phyloP scores from a whole-genome alignment of 2,888 invertebrate species.

The Pseudococcus longispinus region DNA sequence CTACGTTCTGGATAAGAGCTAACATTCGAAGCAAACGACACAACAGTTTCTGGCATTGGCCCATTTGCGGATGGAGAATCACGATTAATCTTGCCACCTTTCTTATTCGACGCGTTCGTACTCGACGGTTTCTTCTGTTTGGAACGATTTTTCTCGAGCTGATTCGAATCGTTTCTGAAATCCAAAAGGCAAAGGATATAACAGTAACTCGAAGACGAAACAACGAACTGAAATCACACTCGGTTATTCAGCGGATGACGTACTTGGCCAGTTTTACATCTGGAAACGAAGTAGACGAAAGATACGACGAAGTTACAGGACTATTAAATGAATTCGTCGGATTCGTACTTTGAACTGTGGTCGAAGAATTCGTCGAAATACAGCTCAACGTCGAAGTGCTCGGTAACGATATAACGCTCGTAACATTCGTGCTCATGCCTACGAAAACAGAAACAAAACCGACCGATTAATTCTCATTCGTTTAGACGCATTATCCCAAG shows the following conservation, averaged over 20 bases:
- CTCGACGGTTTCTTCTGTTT: constrained; percentile 21
- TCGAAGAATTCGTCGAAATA: neutral
- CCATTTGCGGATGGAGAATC: neutral
- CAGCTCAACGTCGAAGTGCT: constrained; percentile 17
- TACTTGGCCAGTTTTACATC: constrained; percentile 11
- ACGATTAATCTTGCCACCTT: neutral
- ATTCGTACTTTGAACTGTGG: neutral
- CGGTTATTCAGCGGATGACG: neutral
- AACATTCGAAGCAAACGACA: neutral
- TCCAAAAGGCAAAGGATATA: neutral
- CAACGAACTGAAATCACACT: neutral
- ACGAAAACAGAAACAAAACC: neutral
- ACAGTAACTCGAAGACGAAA: neutral
- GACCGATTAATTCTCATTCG: neutral
- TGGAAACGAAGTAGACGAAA: neutral
- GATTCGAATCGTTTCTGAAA: neutral
- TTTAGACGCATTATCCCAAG: neutral
- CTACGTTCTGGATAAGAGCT: neutral
- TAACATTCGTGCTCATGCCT: constrained; percentile 52
- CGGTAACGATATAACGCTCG: constrained; percentile 38
- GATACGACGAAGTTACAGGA: constrained; percentile 48
- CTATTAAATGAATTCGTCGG: constrained; percentile 8
- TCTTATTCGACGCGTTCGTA: neutral
- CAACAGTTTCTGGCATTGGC: neutral
- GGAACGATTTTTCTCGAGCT: constrained; percentile 14